phyloP scores from a whole-genome alignment of 2,113 vertebrate species.

The Brevimyrus niger region DNA sequence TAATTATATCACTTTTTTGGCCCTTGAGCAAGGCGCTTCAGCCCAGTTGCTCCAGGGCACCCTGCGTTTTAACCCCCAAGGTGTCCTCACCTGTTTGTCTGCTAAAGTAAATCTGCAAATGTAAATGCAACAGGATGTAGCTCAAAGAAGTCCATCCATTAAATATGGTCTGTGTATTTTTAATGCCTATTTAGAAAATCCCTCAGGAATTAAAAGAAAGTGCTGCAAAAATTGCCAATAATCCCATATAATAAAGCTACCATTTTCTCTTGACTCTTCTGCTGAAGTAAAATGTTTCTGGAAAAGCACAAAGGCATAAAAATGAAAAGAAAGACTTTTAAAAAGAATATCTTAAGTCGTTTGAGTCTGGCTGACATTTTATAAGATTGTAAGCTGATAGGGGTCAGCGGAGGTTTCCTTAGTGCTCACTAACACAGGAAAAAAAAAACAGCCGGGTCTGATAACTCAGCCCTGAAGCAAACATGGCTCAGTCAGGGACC shows the following conservation, averaged over 20 bases:
- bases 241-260: neutral
- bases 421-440: neutral
- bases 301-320: neutral
- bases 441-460: constrained; percentile 22
- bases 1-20: neutral
- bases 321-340: neutral
- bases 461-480: constrained; percentile 51
- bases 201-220: neutral
- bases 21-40: neutral
- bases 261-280: neutral
- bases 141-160: neutral
- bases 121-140: constrained; percentile 2
- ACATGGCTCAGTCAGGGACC: constrained; percentile 50
- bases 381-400: neutral
- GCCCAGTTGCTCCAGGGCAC: neutral
- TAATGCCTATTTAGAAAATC: neutral
- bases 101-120: neutral
- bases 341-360: neutral
- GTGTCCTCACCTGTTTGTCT: neutral
- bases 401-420: neutral
- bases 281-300: neutral
- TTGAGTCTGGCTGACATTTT: neutral
- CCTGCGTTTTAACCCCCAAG: neutral
- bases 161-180: neutral
- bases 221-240: neutral